Evolutionary conservation across 2,797 vertebrate species (phyloP).

Genomic region (Cercopithecus petaurista): DNA sequence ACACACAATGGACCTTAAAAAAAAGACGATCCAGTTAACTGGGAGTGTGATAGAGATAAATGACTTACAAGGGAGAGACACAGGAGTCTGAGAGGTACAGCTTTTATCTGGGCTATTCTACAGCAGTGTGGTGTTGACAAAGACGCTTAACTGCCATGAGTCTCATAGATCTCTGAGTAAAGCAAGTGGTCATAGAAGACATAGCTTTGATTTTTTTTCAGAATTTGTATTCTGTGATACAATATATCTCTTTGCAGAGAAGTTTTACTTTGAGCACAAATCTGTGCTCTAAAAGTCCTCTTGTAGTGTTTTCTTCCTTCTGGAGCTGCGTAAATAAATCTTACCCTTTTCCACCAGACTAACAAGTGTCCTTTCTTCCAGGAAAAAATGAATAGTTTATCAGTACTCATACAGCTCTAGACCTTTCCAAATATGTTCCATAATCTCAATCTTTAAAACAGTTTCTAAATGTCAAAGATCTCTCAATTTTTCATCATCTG

Average conservation of each 20-base stretch:
- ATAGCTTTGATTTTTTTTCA: background rate
- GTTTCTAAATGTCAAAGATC: background rate
- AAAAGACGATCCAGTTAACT: background rate
- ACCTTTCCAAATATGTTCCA: background rate
- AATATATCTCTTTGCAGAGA: background rate
- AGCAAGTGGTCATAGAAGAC: background rate
- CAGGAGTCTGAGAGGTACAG: rapidly evolving
- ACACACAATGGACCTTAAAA: background rate
- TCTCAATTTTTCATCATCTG: background rate
- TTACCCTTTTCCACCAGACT: background rate
- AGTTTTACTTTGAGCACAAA: background rate
- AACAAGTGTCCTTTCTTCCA: background rate
- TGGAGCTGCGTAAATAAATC: background rate
- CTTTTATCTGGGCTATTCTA: background rate
- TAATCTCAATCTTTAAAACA: background rate
- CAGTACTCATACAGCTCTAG: background rate
- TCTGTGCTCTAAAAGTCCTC: background rate
- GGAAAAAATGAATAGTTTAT: background rate
- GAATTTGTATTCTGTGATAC: background rate
- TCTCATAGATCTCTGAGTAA: background rate
- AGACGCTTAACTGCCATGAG: background rate
- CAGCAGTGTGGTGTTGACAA: background rate
- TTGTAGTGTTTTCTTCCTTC: background rate
- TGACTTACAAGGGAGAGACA: background rate
- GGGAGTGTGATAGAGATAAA: background rate